Evolutionary conservation across 2,797 vertebrate species (phyloP), one percentile per base, ranked within the genome.

Genomic region (Austrolebias charrua): DNA sequence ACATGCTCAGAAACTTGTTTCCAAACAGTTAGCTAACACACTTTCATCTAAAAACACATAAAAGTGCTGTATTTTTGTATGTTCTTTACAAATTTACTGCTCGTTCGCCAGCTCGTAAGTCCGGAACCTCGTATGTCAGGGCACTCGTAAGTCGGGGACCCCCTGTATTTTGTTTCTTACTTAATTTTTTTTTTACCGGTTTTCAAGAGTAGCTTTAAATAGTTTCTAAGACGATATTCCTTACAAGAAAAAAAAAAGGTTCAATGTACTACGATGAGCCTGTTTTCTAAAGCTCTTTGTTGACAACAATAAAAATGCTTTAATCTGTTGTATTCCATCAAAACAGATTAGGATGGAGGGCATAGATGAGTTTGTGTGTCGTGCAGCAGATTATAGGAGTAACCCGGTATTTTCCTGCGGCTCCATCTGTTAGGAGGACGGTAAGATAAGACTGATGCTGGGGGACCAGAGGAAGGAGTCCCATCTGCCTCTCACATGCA

Each of bases 341-440:
- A 73, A 67, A 63, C 69, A 76, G 77, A 81, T 86, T 72, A 86
- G 6, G 35, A 56, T 54, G 42, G 12, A n/a, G 57, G 59, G 49
- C 48, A 71, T 80, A 62, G 69, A 66, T 59, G 57, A 52, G 60
- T 54, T 61, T 71, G 64, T 63, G 76, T 81, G 65, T 74, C 62
- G 75, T 82, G 60, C 83, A 82, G 76, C 78, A 90, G 91, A 91
- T 93, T 91, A 92, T 35, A 35, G 71, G 24, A 69, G 54, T 35
- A 60, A 79, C 89, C 81, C 75, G 71, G 69, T 80, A 85, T 89
- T 88, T 82, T 85, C 76, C 63, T 63, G 44, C 68, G 81, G 77
- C 63, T 82, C 90, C 89, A 88, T 92, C 90, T 91, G 90, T 87
- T 86, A 60, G 62, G 57, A 83, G 72, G 74, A 52, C 51, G 52